phyloP scores from a whole-genome alignment of 2,888 invertebrate species.

The Trypoxylon attenuatum region DNA sequence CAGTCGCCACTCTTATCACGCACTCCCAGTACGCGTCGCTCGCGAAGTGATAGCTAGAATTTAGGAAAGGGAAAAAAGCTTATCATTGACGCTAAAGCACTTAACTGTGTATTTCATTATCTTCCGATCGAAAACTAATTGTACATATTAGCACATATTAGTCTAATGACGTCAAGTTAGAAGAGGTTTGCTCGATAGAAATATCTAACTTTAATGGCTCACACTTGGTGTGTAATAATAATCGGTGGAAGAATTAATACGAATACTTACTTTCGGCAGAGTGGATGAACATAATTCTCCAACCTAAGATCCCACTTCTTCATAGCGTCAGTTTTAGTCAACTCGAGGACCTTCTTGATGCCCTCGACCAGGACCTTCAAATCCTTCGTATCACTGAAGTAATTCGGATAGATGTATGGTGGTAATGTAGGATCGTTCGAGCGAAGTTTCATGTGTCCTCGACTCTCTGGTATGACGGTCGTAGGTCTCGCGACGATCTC shows the following conservation, averaged over 20 bases:
- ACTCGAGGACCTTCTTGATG: constrained; percentile 77
- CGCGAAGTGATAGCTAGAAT: constrained; percentile 74
- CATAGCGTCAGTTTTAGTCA: constrained; percentile 78
- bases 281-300: constrained; percentile 77
- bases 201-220: neutral
- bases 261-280: constrained; percentile 74
- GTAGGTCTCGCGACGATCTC: constrained; percentile 72
- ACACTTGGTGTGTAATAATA: neutral
- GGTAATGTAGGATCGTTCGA: constrained; percentile 80
- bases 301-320: constrained; percentile 78
- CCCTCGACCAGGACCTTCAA: constrained; percentile 78
- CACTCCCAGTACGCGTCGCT: constrained; percentile 83
- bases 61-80: no score
- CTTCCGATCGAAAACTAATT: neutral
- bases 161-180: neutral
- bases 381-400: constrained; percentile 81
- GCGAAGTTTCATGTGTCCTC: constrained; percentile 80
- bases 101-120: no score
- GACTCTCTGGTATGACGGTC: constrained; percentile 57
- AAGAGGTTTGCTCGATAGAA: neutral
- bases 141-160: neutral
- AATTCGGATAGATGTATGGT: constrained; percentile 84
- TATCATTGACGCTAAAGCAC: no score
- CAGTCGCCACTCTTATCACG: constrained; percentile 77
- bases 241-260: neutral